A percentile compares a stretch with the other conserved stretches of the same genome.
These are phyloP conservation scores for Alectura lathami DNA, from an alignment of 2,113 vertebrate genomes.

Conservation along the genomic window DNA sequence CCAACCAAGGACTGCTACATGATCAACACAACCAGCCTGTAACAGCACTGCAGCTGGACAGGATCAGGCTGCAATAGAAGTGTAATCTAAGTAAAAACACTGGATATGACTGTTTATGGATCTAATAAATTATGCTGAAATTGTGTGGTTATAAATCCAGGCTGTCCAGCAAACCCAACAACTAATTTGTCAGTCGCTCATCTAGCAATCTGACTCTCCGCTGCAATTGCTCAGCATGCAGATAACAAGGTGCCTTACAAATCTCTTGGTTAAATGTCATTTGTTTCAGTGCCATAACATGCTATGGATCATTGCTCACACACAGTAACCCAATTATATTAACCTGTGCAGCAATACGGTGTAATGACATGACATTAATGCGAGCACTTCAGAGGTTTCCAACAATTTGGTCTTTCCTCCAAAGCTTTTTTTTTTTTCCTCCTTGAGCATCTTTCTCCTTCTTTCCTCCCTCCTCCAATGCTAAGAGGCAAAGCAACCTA, in stretches of 20 bases:
- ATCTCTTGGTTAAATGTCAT: slow-evolving; percentile 87
- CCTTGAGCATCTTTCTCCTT: slow-evolving; percentile 2
- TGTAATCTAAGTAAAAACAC: slow-evolving; percentile 79
- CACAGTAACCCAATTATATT: slow-evolving; percentile 86
- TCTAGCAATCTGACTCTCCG: slow-evolving; percentile 72
- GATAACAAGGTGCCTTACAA: slow-evolving; percentile 85
- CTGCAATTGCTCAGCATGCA: slow-evolving; percentile 81
- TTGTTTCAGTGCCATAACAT: slow-evolving; percentile 85
- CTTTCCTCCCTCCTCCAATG: not conserved
- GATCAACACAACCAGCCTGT: slow-evolving; percentile 67
- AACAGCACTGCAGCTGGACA: slow-evolving; percentile 47
- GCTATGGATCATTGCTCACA: slow-evolving; percentile 85
- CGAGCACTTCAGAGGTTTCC: slow-evolving; percentile 70
- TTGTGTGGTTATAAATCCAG: slow-evolving; percentile 81
- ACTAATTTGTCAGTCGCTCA: slow-evolving; percentile 84
- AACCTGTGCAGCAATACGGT: slow-evolving; percentile 80
- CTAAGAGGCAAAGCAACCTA: slow-evolving; percentile 52
- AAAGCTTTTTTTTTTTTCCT: slow-evolving; percentile 55
- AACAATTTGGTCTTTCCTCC: slow-evolving; percentile 57
- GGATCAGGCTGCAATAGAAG: slow-evolving; percentile 70
- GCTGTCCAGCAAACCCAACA: slow-evolving; percentile 84
- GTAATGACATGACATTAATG: slow-evolving; percentile 84
- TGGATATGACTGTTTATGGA: slow-evolving; percentile 79
- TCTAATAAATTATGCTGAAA: slow-evolving; percentile 83
- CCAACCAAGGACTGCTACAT: slow-evolving; percentile 2